These are phyloP conservation scores for Maconellicoccus hirsutus DNA, from an alignment of 1,140 invertebrate species.

Conservation along the genomic window DNA sequence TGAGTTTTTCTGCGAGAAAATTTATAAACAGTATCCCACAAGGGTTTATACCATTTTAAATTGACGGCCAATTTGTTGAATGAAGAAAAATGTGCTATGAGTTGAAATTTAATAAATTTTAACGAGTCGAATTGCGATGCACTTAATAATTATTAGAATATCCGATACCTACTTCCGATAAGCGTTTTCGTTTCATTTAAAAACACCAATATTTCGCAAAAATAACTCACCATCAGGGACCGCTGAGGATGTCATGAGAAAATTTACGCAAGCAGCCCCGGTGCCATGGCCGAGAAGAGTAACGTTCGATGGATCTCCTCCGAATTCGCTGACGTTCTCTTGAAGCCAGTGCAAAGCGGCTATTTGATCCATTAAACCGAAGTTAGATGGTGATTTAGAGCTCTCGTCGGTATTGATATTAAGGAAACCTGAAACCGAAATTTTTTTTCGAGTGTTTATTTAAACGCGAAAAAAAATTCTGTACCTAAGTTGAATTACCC, in stretches of 20 bases:
- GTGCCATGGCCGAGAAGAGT: conserved; percentile 92
- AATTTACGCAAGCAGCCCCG: conserved; percentile 81
- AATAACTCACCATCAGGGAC: conserved; percentile 12
- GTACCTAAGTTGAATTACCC: too few relatives aligned
- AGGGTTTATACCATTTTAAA: neutral
- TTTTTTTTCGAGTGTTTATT: too few relatives aligned
- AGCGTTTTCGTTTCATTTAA: too few relatives aligned
- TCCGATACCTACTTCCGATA: too few relatives aligned
- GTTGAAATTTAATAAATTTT: neutral
- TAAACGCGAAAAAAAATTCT: too few relatives aligned
- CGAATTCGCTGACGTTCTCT: conserved; percentile 70
- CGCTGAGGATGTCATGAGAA: conserved; percentile 70
- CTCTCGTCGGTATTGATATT: conserved; percentile 63
- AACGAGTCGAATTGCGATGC: neutral
- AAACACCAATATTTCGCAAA: neutral
- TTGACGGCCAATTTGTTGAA: neutral
- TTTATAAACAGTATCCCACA: neutral
- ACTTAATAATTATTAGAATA: neutral
- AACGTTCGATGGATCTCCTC: conserved; percentile 68
- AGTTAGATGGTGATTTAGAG: conserved; percentile 64
- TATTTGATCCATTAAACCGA: conserved; percentile 76
- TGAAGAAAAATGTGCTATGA: neutral
- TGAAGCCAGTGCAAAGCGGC: conserved; percentile 78
- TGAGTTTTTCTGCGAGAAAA: neutral
- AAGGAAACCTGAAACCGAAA: conserved; percentile 54